Evolutionary conservation across 35 echinoderm and acorn worm genomes (phyloP).

Genomic region (Apostichopus californicus): DNA sequence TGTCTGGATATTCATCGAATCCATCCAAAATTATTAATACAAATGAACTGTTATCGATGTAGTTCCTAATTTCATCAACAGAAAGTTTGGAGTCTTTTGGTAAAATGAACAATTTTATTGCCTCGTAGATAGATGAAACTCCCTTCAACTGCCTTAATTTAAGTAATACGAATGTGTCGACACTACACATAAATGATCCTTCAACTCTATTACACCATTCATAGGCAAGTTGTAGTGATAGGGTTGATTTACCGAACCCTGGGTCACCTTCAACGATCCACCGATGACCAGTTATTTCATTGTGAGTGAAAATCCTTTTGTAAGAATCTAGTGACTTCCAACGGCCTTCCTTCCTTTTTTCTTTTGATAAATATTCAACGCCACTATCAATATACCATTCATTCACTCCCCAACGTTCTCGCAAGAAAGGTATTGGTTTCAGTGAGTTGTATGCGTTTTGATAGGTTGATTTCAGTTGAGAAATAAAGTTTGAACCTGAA

Average conservation of each 20-base stretch:
- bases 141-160: constrained; percentile 5
- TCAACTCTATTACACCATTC: constrained; percentile 20
- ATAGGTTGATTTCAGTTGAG: not conserved
- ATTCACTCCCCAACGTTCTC: not conserved
- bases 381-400: not conserved
- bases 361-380: not conserved
- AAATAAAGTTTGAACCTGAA: not conserved
- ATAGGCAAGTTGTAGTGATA: not conserved
- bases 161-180: not conserved
- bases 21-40: constrained; percentile 9
- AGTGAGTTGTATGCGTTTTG: not conserved
- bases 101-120: not conserved
- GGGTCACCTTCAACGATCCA: not conserved
- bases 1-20: constrained; percentile 20
- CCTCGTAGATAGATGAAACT: not conserved
- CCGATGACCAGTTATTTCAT: not conserved
- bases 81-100: not conserved
- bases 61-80: not conserved
- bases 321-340: no score
- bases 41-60: not conserved
- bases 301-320: not conserved
- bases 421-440: not conserved
- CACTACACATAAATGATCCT: not conserved
- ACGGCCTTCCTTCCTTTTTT: no score
- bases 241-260: constrained; percentile 26